phyloP scores from a whole-genome alignment of 2,797 vertebrate species.

The Eospalax fontanierii region DNA sequence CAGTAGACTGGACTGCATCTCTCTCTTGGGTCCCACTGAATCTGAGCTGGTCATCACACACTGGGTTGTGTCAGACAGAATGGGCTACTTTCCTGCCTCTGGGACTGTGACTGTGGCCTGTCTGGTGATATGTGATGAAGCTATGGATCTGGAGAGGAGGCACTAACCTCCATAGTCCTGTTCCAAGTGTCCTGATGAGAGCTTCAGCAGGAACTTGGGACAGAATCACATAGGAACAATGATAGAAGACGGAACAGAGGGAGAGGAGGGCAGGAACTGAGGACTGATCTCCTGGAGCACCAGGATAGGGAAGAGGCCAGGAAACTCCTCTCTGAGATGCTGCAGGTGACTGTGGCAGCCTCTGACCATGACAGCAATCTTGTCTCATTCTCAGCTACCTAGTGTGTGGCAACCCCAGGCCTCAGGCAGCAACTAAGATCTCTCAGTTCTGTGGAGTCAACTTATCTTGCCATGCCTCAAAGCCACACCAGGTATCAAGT shows the following conservation, averaged over 20 bases:
- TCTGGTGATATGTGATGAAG: too few relatives aligned
- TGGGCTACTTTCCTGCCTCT: neutral
- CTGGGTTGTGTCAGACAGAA: too few relatives aligned
- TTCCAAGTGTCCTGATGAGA: accelerated
- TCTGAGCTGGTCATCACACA: neutral
- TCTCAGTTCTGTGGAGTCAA: neutral
- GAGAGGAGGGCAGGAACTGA: neutral
- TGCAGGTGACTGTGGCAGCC: neutral
- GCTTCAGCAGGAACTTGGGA: neutral
- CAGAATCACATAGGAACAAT: neutral
- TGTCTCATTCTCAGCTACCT: too few relatives aligned
- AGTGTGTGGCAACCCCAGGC: neutral
- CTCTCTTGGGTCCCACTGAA: neutral
- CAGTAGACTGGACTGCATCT: neutral
- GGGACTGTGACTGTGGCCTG: too few relatives aligned
- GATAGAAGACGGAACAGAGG: neutral
- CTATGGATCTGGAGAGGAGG: neutral
- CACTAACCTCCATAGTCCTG: neutral
- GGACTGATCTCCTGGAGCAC: neutral
- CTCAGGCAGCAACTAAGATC: neutral
- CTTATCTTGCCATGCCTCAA: neutral
- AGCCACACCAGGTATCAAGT: accelerated
- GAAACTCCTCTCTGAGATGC: neutral
- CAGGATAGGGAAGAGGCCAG: neutral
- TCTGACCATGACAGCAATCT: neutral